Base-by-base conservation (phyloP, 2,888 invertebrate genomes). In the Pachliopta kotzebuea region DNA sequence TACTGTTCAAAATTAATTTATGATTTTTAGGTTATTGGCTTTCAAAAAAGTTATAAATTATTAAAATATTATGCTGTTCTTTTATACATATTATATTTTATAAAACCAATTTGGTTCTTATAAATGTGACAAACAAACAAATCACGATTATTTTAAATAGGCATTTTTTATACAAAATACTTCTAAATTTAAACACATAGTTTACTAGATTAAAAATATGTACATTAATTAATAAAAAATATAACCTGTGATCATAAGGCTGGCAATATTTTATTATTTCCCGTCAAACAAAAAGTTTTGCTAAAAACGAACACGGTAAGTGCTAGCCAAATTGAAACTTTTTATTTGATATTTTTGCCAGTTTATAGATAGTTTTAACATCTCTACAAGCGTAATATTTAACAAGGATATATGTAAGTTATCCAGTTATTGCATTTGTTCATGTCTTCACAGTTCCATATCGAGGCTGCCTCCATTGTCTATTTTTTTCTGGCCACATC, bases 401-500 rank as follows among this genome's bases (percentile, higher is more conserved):
- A n/a, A 45, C 45, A 45, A n/a, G 11, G 50, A 52, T 20, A 21
- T 52, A 3, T 21, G 50, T 21, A 21, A 52, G 21, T 20, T 20
- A 23, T 11, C n/a, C 21, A 52, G n/a, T 21, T 21, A 29, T 21
- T 42, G 24, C 9, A 57, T 21, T 56, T 37, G 20, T 14, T 20
- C 37, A 21, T 26, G 24, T 23, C 62, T 42, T 60, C 21, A 9
- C 49, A 59, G 23, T 58, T 4, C 52, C 57, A 17, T 42, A 63
- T 59, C 57, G 63, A 50, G 17, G 74, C 72, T 71, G 76, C 80
- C 76, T 83, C 85, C 88, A 86, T 88, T 90, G 86, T 88, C 73
- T 71, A 76, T 85, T 88, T 45, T 77, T 90, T 90, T 90, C 83
- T 88, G 80, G 90, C 90, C 90, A 90, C 90, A 90, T 90, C 90